These are phyloP conservation scores for Patiria pectinifera DNA, from an alignment of 53 echinoderm and acorn worm species.

Conservation along the genomic window DNA sequence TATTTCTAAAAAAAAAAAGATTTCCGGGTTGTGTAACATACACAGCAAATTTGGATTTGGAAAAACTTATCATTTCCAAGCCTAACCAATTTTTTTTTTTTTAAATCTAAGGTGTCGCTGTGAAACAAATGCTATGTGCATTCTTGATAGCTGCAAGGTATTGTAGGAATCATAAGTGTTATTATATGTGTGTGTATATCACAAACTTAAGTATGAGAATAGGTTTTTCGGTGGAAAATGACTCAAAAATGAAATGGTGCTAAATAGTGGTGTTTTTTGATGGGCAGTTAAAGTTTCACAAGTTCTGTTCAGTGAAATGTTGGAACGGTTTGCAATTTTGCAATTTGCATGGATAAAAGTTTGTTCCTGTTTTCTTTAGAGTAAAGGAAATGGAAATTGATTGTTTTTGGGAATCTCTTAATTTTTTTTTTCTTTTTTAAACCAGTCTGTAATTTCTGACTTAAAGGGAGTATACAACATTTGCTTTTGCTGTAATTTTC, in stretches of 20 bases:
- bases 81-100: no score
- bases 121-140: background rate
- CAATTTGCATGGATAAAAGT: background rate
- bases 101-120: background rate
- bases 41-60: no score
- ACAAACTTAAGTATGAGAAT: background rate
- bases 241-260: constrained; percentile 39
- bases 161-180: background rate
- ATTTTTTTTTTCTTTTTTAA: background rate
- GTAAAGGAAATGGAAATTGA: background rate
- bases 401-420: background rate
- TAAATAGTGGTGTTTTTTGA: constrained; percentile 4
- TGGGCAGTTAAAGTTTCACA: background rate
- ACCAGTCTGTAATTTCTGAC: background rate
- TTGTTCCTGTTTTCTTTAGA: background rate
- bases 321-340: background rate
- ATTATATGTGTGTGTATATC: background rate
- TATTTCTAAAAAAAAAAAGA: no score
- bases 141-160: background rate
- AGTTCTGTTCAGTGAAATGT: background rate
- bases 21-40: no score
- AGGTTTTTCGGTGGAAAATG: background rate
- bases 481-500: no score
- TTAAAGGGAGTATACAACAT: no score
- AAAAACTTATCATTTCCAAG: no score